phyloP scores from a whole-genome alignment of 2,113 vertebrate species.

The Neogale vison region DNA sequence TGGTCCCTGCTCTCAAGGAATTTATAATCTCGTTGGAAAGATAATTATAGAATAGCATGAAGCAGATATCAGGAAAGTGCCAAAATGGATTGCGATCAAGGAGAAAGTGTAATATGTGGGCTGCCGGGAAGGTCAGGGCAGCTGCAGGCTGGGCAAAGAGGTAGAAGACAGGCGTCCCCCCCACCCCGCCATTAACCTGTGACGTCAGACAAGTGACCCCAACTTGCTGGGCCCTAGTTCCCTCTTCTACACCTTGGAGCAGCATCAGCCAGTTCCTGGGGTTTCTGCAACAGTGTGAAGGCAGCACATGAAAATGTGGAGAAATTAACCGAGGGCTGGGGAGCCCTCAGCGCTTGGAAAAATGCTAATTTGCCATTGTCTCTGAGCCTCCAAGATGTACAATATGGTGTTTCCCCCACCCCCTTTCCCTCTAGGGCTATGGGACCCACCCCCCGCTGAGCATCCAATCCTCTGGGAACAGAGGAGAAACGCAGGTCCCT shows the following conservation, averaged over 20 bases:
- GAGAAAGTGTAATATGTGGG: not conserved
- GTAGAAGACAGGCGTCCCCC: not conserved
- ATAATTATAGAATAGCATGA: constrained; percentile 70
- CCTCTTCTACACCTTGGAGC: not conserved
- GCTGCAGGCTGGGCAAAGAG: not conserved
- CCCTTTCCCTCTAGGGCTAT: fast-evolving
- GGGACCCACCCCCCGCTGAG: not conserved
- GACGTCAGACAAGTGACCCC: not conserved
- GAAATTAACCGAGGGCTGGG: not conserved
- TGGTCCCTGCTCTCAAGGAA: constrained; percentile 67
- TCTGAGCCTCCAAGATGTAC: not conserved
- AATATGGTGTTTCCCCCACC: fast-evolving
- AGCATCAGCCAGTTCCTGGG: not conserved
- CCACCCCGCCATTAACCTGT: too few relatives aligned
- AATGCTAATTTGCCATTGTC: not conserved
- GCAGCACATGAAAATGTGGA: not conserved
- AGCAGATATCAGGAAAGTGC: constrained; percentile 56
- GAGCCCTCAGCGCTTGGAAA: fast-evolving
- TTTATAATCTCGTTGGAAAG: constrained; percentile 61
- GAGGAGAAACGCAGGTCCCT: not conserved
- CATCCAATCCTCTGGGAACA: not conserved
- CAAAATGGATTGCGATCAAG: constrained; percentile 35
- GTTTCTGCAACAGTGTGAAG: not conserved
- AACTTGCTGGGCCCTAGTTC: not conserved
- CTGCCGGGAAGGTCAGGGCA: not conserved